phyloP scores from a whole-genome alignment of 2,888 invertebrate genomes.

The Epinotia brunnichana region DNA sequence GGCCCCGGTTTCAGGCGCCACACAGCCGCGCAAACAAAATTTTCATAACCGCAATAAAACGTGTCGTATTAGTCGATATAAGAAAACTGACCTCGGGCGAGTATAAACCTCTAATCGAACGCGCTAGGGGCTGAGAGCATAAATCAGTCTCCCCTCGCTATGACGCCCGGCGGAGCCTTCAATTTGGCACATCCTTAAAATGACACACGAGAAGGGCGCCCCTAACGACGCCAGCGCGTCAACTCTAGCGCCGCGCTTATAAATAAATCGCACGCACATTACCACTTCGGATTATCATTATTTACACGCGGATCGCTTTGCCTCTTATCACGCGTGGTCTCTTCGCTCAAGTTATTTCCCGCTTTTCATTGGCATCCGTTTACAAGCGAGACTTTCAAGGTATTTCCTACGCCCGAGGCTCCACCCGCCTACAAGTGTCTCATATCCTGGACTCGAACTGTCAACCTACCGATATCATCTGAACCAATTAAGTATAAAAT shows the following conservation, averaged over 20 bases:
- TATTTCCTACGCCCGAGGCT: no score
- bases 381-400: neutral
- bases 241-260: conserved; percentile 58
- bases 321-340: conserved; percentile 14
- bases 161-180: conserved; percentile 80
- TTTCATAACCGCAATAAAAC: conserved; percentile 62
- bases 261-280: conserved; percentile 63
- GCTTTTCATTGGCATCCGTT: neutral
- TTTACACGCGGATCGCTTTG: conserved; percentile 44
- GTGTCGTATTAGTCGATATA: conserved; percentile 65
- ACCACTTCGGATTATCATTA: conserved; percentile 50
- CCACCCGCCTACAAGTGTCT: no score
- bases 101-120: conserved; percentile 78
- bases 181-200: conserved; percentile 85
- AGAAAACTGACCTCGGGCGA: conserved; percentile 81
- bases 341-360: conserved; percentile 1
- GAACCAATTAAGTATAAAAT: no score
- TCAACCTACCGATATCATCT: no score
- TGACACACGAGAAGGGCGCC: conserved; percentile 81
- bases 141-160: conserved; percentile 81
- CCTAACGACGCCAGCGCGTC: conserved; percentile 73
- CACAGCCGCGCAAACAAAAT: conserved; percentile 47
- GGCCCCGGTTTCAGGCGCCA: neutral
- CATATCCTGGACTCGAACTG: no score
- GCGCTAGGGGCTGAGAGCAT: conserved; percentile 66